A percentile compares a stretch with the other conserved stretches of the same genome.
These are phyloP conservation scores for Cichladusa arquata DNA, from an alignment of 2,113 vertebrate genomes.

Conservation along the genomic window DNA sequence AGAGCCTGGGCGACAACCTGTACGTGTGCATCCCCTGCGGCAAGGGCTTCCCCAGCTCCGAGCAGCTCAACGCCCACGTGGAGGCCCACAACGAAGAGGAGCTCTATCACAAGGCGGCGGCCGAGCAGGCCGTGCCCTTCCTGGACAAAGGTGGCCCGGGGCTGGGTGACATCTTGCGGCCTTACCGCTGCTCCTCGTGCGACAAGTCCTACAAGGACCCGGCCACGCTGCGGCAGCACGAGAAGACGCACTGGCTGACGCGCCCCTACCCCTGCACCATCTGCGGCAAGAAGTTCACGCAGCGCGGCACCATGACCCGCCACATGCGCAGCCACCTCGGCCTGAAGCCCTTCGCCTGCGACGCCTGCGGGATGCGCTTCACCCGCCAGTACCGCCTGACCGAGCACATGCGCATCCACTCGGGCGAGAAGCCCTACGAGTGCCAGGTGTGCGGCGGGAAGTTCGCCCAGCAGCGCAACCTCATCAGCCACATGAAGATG, in stretches of 20 bases:
- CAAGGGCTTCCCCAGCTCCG: slow-evolving; percentile 97
- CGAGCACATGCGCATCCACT: slow-evolving; percentile 99
- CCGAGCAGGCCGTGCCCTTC: slow-evolving; percentile 80
- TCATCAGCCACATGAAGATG: slow-evolving; percentile 99
- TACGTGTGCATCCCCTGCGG: slow-evolving; percentile 98
- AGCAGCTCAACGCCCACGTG: slow-evolving; percentile 98
- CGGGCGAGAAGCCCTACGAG: slow-evolving; percentile 97
- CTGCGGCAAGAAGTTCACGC: slow-evolving; percentile 99
- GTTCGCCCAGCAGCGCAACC: slow-evolving; percentile 98
- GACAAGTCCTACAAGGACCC: slow-evolving; percentile 99
- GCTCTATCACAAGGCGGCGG: slow-evolving; percentile 80
- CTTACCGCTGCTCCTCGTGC: slow-evolving; percentile 92
- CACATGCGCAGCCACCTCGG: slow-evolving; percentile 99
- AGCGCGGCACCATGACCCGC: slow-evolving; percentile 98
- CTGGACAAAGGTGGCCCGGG: slow-evolving; percentile 81
- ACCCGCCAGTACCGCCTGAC: slow-evolving; percentile 98
- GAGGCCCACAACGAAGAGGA: slow-evolving; percentile 97
- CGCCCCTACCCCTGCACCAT: slow-evolving; percentile 98
- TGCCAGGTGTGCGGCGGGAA: slow-evolving; percentile 99
- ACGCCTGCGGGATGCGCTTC: slow-evolving; percentile 98
- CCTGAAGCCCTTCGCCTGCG: slow-evolving; percentile 97
- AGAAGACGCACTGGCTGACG: slow-evolving; percentile 99
- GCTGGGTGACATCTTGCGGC: slow-evolving; percentile 86
- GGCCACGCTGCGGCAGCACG: slow-evolving; percentile 94
- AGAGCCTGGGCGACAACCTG: slow-evolving; percentile 96